Conservation (phyloP, 2,113 vertebrate species). For the Oreochromis niloticus region DNA sequence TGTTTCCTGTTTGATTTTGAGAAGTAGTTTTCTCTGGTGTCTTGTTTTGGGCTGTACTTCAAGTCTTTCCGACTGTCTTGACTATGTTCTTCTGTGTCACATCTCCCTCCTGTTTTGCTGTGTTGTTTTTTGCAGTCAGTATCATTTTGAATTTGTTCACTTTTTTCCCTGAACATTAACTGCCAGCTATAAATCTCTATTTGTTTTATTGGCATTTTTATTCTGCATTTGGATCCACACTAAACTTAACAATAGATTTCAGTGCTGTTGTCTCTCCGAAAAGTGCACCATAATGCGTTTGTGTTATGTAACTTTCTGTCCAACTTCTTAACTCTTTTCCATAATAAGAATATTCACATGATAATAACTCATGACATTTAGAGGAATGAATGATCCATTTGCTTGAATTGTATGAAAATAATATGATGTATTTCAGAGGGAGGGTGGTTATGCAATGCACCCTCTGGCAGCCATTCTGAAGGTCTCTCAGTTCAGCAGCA, state of each 20-base stretch:
- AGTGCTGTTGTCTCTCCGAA: neutral
- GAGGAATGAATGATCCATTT: conserved; percentile 1
- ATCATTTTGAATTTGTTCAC: neutral
- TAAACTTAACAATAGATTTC: neutral
- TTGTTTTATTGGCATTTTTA: neutral
- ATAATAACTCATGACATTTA: conserved; percentile 5
- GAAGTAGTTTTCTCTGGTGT: neutral
- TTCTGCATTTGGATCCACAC: neutral
- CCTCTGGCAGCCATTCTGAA: neutral
- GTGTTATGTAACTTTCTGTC: neutral
- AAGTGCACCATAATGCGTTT: neutral
- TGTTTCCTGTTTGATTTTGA: neutral
- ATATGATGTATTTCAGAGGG: neutral
- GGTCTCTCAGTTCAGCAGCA: neutral
- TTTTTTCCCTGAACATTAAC: neutral
- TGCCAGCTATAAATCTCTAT: neutral
- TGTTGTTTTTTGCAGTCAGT: neutral
- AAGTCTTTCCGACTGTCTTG: neutral
- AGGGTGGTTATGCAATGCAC: neutral
- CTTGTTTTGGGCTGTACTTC: neutral
- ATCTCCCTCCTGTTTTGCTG: neutral
- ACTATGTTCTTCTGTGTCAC: neutral
- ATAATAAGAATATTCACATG: neutral
- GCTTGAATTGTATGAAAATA: neutral
- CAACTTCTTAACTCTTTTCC: neutral